Evolutionary conservation across 1,140 invertebrate species (phyloP).

Genomic region (Bombus vancouverensis): DNA sequence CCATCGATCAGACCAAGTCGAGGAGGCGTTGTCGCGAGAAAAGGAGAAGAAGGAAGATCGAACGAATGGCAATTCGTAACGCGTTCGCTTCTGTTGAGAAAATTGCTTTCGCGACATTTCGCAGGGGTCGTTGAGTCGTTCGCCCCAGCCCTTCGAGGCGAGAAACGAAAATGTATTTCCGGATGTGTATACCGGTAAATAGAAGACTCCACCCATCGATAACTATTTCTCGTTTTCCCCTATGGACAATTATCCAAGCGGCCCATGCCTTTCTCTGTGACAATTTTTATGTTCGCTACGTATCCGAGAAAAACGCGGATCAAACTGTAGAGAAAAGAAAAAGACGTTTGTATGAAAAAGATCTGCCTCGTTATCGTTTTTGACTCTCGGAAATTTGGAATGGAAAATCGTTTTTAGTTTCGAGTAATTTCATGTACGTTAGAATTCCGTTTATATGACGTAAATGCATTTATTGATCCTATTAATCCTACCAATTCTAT

Average conservation of each 20-base stretch:
- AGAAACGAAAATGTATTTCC: conserved; percentile 78
- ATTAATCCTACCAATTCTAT: too few relatives aligned
- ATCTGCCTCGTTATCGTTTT: too few relatives aligned
- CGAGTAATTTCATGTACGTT: too few relatives aligned
- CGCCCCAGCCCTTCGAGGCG: conserved; percentile 52
- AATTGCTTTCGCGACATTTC: conserved; percentile 76
- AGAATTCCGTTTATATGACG: too few relatives aligned
- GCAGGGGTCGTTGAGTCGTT: not conserved
- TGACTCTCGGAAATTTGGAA: too few relatives aligned
- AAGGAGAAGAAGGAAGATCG: conserved; percentile 56
- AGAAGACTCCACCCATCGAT: conserved; percentile 69
- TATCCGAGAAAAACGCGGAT: not conserved
- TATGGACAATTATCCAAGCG: not conserved
- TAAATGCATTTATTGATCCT: too few relatives aligned
- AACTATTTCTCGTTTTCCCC: conserved; percentile 45
- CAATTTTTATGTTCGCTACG: not conserved
- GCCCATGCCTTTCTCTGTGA: too few relatives aligned
- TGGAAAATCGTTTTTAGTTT: too few relatives aligned
- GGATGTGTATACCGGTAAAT: conserved; percentile 75
- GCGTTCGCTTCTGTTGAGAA: conserved; percentile 58
- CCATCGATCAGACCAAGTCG: conserved; percentile 54
- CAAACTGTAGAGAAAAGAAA: not conserved
- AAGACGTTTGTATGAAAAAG: too few relatives aligned
- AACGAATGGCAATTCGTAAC: conserved; percentile 54
- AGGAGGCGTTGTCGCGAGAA: conserved; percentile 32